Base-by-base conservation (phyloP, 1,140 invertebrate genomes). In the Theocolax elegans region DNA sequence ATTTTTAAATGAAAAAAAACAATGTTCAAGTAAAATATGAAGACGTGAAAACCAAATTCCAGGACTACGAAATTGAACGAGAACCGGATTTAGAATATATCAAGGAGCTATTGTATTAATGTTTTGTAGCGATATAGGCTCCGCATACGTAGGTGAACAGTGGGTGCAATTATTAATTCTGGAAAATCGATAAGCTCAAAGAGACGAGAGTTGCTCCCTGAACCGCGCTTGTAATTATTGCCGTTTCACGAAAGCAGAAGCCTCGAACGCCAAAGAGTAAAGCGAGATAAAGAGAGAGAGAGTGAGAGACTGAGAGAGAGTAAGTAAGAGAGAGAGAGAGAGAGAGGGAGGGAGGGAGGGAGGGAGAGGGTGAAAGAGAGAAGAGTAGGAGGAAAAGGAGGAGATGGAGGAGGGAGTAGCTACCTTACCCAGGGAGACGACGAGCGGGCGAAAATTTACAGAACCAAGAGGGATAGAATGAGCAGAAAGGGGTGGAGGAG, bases 121-220 rank as follows among this genome's bases (percentile, higher is more conserved):
- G n/a, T n/a, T n/a, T n/a, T n/a, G n/a, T n/a, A n/a, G n/a, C n/a
- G n/a, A n/a, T n/a, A n/a, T n/a, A n/a, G n/a, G n/a, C n/a, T n/a
- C n/a, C 17, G n/a, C 19, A 40, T 38, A 58, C 8, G 10, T 2
- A 42, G 12, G 15, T 15, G n/a, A 40, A 17, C 15, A 42, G 63
- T 38, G 66, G 23, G 66, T 73, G 81, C 80, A 84, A 84, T 85
- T 84, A 85, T 85, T 84, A 84, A 84, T 84, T 80, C 76, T 68
- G 65, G 73, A 76, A 77, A 83, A 84, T 84, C 83, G 81, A 84
- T 84, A 81, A 84, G 77, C 80, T 79, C 78, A 80, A 81, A 82
- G 79, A 74, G 76, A 71, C 66, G 56, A 35, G 59, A 71, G 70
- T 60, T 67, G 60, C 78, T 79, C 71, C 58, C 71, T 59, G 65